phyloP scores from a whole-genome alignment of 1,140 invertebrate genomes.

The Lethrus apterus region DNA sequence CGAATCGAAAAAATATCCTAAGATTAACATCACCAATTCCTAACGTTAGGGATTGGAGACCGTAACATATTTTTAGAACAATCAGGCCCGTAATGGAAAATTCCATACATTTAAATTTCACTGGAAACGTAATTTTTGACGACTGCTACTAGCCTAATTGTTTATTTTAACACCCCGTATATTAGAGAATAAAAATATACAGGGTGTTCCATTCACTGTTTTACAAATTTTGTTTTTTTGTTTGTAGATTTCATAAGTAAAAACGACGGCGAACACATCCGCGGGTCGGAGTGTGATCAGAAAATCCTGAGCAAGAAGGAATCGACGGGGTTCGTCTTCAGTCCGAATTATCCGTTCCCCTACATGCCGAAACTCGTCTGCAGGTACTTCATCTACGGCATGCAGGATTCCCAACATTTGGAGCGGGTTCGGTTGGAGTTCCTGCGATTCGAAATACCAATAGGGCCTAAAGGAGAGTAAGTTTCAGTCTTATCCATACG shows the following conservation, averaged over 20 bases:
- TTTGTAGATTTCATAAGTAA: conserved; percentile 86
- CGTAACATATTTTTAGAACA: too few species aligned
- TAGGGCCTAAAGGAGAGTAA: conserved; percentile 63
- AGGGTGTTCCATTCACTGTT: too few species aligned
- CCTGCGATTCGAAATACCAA: conserved; percentile 82
- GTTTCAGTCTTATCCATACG: conserved; percentile 32
- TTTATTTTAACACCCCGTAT: too few species aligned
- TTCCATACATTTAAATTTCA: too few species aligned
- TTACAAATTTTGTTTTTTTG: conserved; percentile 11
- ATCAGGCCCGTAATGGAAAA: too few species aligned
- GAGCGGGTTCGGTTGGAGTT: conserved; percentile 88
- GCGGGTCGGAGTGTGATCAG: conserved; percentile 95
- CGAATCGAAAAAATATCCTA: too few species aligned
- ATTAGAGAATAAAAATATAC: too few species aligned
- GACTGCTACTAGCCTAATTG: too few species aligned
- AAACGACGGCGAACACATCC: conserved; percentile 85
- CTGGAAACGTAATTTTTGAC: too few species aligned
- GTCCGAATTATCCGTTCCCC: conserved; percentile 90
- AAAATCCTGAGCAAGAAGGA: conserved; percentile 91
- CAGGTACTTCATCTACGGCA: conserved; percentile 95
- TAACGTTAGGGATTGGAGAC: too few species aligned
- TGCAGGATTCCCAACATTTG: conserved; percentile 90
- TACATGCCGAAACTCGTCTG: conserved; percentile 93
- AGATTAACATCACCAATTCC: too few species aligned
- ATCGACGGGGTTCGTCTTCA: conserved; percentile 83